A percentile compares a stretch with the other conserved stretches of the same genome.
Conservation (phyloP, 2,888 invertebrate genomes). For the Flexamia atlantica region DNA sequence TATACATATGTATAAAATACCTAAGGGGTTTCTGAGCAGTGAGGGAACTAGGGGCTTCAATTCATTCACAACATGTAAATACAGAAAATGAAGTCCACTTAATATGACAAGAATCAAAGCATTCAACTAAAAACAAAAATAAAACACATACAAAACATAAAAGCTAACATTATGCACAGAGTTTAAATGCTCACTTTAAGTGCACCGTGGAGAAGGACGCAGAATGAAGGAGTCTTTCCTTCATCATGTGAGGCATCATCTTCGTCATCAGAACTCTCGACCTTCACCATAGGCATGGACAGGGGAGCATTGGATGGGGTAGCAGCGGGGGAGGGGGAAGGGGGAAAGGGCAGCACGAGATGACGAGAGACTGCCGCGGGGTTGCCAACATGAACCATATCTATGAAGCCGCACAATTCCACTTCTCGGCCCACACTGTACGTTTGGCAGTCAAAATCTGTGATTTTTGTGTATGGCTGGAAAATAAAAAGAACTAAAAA, state of each 20-base stretch:
- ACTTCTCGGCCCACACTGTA: conserved; percentile 84
- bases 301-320: neutral
- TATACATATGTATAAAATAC: no score
- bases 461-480: conserved; percentile 78
- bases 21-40: no score
- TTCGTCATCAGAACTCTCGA: conserved; percentile 75
- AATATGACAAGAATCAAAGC: no score
- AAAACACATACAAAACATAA: no score
- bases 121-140: no score
- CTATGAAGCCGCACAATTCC: conserved; percentile 92
- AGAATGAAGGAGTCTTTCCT: conserved; percentile 91
- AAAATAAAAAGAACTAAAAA: neutral
- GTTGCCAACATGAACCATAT: conserved; percentile 92
- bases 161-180: neutral
- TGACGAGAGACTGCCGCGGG: conserved; percentile 95
- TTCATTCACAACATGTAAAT: no score
- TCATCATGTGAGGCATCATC: conserved; percentile 82
- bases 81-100: no score
- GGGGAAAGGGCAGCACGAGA: conserved; percentile 84
- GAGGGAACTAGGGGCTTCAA: no score
- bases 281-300: conserved; percentile 37
- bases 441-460: conserved; percentile 81
- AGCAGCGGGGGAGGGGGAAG: conserved; percentile 19
- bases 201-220: conserved; percentile 95
- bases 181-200: conserved; percentile 80